phyloP scores from a whole-genome alignment of 2,113 vertebrate genomes.

The Microtus richardsoni region DNA sequence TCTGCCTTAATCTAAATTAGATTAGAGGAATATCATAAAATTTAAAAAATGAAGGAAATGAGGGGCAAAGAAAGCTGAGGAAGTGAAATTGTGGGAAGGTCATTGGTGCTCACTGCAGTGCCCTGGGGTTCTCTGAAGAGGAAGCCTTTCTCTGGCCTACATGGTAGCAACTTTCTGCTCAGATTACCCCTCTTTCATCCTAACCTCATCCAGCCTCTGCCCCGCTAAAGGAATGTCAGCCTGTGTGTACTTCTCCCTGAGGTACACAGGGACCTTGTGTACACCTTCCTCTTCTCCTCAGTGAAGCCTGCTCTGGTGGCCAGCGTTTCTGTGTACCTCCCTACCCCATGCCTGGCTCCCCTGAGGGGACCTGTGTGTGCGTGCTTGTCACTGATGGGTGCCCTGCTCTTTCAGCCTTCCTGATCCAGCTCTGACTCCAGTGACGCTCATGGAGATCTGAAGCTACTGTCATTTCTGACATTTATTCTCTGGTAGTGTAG shows the following conservation, averaged over 20 bases:
- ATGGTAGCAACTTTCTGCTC: neutral
- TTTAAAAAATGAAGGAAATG: slow-evolving; percentile 29
- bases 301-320: neutral
- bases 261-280: neutral
- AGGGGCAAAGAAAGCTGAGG: neutral
- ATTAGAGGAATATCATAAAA: neutral
- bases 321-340: neutral
- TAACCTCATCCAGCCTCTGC: neutral
- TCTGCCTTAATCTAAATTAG: neutral
- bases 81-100: neutral
- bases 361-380: neutral
- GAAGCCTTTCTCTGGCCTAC: neutral
- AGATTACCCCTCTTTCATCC: neutral
- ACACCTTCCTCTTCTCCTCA: neutral
- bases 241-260: neutral
- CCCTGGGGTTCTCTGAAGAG: neutral
- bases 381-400: neutral
- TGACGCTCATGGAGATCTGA: neutral
- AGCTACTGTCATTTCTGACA: neutral
- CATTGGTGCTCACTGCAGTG: neutral
- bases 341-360: neutral
- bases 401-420: neutral
- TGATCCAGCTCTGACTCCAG: neutral
- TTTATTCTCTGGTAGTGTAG: neutral
- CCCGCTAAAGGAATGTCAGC: neutral